Base-by-base conservation (phyloP, 2,113 vertebrate genomes). In the Phyllopteryx taeniolatus region DNA sequence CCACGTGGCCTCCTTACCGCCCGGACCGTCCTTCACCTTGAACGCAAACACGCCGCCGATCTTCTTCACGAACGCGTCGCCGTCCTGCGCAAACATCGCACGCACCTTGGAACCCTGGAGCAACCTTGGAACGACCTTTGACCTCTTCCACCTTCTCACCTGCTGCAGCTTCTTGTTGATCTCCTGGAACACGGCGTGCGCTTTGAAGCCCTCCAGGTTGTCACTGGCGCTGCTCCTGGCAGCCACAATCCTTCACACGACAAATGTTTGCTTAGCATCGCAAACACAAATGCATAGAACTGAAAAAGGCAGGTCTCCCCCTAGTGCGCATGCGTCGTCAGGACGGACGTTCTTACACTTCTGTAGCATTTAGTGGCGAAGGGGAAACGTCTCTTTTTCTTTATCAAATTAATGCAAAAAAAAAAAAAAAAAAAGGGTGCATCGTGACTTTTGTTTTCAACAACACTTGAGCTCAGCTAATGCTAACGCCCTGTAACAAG, bases 11-110 rank as follows among this genome's bases (percentile, higher is more conserved):
- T 98, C 96, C 86, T 96, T 92, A 39, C 96, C 96, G 1, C 73
- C 92, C 4, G 96, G 97, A 13, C 96, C 96, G 8, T 96, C 94
- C 80, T 94, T 98, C 73, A 99, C 93, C 85, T 98, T 98, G 78
- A 98, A 99, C 78, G 96, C 95, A 90, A 99, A 98, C 77, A 99
- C 84, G 19, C 96, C 96, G 14, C 97, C 95, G 0, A 98, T 99
- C 92, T 97, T 98, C 87, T 97, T 98, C 75, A 99, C 96, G 87
- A 94, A 96, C 27, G 94, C 86, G 42, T 97, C 96, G 27, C 97
- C 97, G 53, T 98, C 96, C 96, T 98, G 87, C 68, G 89, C 79
- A 14, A 44, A 53, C 66, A 0, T 71, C 7, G 73, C 49, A 27
- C 20, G 4, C 17, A 43, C 3, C 27, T 47, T 0, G 27, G 14